Evolutionary conservation across 1,140 invertebrate genomes (phyloP).

Genomic region (Cephus cinctus): DNA sequence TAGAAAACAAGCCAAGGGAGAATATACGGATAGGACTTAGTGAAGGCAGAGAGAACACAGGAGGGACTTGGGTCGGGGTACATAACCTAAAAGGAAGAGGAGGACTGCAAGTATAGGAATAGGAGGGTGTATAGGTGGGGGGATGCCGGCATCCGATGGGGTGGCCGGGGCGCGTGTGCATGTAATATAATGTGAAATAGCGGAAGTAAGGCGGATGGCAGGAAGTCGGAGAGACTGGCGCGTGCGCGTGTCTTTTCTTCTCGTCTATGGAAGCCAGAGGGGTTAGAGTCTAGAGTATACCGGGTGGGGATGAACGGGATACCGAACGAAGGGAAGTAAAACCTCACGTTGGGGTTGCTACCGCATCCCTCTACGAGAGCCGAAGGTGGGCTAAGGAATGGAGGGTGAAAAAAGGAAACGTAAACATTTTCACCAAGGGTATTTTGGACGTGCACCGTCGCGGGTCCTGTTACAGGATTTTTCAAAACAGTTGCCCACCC

Average conservation of each 20-base stretch:
- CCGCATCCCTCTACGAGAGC: too few species aligned
- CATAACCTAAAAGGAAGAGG: background rate
- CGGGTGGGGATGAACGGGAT: too few species aligned
- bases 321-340: too few species aligned
- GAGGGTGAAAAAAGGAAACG: too few species aligned
- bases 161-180: conserved; percentile 18
- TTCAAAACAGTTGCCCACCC: too few species aligned
- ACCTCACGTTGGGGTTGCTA: too few species aligned
- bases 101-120: background rate
- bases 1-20: background rate
- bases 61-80: background rate
- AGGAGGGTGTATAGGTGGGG: background rate
- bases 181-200: conserved; percentile 45
- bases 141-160: background rate
- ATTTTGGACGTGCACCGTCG: conserved; percentile 45
- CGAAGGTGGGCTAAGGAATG: too few species aligned
- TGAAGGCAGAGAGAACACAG: background rate
- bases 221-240: conserved; percentile 54
- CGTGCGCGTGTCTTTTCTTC: conserved; percentile 33
- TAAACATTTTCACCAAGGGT: too few species aligned
- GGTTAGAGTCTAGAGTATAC: too few species aligned
- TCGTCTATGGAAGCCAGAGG: too few species aligned
- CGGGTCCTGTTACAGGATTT: too few species aligned
- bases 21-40: background rate
- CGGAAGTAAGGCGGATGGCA: conserved; percentile 54